Base-by-base conservation (phyloP, 2,888 invertebrate genomes). In the Polydrusus pterygomalis region DNA sequence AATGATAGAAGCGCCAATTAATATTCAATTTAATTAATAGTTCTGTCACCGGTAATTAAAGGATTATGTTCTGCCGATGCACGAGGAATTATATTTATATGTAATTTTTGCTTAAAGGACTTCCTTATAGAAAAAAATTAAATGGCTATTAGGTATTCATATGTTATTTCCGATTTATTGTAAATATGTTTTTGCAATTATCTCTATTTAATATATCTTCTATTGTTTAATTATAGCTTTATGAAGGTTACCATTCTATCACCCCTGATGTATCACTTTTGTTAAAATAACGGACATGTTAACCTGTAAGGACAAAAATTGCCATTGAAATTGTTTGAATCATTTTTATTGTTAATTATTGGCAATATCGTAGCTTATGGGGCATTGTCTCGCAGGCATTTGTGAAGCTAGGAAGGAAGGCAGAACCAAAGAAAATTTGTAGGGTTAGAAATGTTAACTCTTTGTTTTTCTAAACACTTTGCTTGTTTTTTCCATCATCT, bases 1-100 rank as follows among this genome's bases (percentile, higher is more conserved):
- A 60, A 11, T 60, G 38, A 60, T 60, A 60, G 38, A 60, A 60
- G 15, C 58, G 18, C 18, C 13, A 2, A 17, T 58, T 38, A 38
- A 60, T 30, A 34, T 60, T 34, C 38, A 10, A 38, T 38, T 60
- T 60, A 60, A 60, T 60, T 60, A 60, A 60, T 60, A 38, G 38
- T 38, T 60, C 58, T 60, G 58, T 60, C 58, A 38, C 13, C n/a
- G 38, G 10, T 60, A 60, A 60, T 60, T 17, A 38, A 60, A 38
- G 38, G 38, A 60, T 60, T 60, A 60, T 9, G 38, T 17, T 38
- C 10, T 13, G 15, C 30, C 0, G 34, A 25, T 60, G 18, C 58
- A 60, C n/a, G 38, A 10, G 38, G 5, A 47, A 8, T 17, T 60
- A 54, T 25, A 54, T 47, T 47, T 47, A n/a, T 30, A 30, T 25